Percentiles rank a stretch among this genome's conserved stretches.
Evolutionary conservation across 2,797 vertebrate genomes (phyloP).

Genomic region (Tamandua tetradactyla): DNA sequence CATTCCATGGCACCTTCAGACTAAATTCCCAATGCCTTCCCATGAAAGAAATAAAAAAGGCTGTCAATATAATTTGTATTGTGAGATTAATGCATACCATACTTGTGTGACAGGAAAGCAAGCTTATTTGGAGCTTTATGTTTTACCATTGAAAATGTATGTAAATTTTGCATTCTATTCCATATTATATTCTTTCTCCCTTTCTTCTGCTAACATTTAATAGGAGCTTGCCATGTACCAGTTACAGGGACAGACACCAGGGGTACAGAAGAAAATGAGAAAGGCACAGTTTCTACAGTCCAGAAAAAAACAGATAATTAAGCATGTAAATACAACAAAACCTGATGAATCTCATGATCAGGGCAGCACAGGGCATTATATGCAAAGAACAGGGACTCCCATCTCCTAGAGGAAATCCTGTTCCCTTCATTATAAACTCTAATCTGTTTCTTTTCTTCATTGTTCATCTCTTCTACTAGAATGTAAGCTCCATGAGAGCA

Average conservation of each 20-base stretch:
- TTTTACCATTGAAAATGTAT: background rate
- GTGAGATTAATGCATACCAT: background rate
- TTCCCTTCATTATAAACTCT: background rate
- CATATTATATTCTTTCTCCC: background rate
- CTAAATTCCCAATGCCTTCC: background rate
- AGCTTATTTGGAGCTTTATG: background rate
- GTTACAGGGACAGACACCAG: background rate
- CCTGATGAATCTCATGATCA: background rate
- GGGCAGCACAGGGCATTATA: background rate
- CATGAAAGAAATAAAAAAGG: background rate
- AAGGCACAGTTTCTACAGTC: background rate
- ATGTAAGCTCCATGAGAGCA: too few species aligned
- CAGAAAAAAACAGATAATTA: background rate
- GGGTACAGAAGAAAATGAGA: background rate
- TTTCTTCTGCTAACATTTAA: background rate
- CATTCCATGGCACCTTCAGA: background rate
- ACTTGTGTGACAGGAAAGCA: background rate
- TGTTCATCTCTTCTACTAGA: too few species aligned
- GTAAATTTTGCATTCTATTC: background rate
- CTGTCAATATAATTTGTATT: background rate
- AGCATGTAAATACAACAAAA: background rate
- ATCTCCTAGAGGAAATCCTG: background rate
- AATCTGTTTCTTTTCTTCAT: background rate
- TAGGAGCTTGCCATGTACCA: background rate
- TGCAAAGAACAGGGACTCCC: background rate